These are phyloP conservation scores for Cephalopholis sonnerati DNA, from an alignment of 2,113 vertebrate species.

Conservation along the genomic window DNA sequence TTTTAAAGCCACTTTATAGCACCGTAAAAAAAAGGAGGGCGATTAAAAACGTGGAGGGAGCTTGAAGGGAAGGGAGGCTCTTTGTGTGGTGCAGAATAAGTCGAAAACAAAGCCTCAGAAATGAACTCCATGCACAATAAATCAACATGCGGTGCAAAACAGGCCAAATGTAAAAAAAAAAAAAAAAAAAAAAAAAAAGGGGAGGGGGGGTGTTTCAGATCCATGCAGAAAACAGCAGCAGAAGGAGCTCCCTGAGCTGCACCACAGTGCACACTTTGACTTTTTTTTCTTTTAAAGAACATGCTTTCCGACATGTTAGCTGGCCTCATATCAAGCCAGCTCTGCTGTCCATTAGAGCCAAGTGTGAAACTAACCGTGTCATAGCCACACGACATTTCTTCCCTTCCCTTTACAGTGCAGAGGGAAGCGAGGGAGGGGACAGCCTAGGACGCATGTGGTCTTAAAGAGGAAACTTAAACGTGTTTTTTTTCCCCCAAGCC, in stretches of 20 bases:
- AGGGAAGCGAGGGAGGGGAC: slow-evolving; percentile 18
- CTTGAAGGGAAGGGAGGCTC: slow-evolving; percentile 56
- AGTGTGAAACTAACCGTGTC: slow-evolving; percentile 73
- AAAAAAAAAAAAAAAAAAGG: too few species aligned
- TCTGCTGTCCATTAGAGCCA: slow-evolving; percentile 55
- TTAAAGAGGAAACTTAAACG: slow-evolving; percentile 64
- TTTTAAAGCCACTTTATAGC: slow-evolving; percentile 81
- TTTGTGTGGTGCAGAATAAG: slow-evolving; percentile 62
- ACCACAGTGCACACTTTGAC: not conserved
- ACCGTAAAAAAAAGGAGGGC: slow-evolving; percentile 76
- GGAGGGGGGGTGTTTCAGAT: slow-evolving; percentile 4
- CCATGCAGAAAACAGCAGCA: slow-evolving; percentile 21
- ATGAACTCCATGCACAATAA: slow-evolving; percentile 56
- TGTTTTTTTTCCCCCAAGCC: slow-evolving; percentile 22
- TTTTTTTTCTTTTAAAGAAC: not conserved
- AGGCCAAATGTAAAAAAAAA: not conserved
- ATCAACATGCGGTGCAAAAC: slow-evolving; percentile 41
- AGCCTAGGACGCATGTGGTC: slow-evolving; percentile 56
- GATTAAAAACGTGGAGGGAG: slow-evolving; percentile 71
- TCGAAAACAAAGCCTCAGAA: slow-evolving; percentile 57
- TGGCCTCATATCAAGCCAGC: slow-evolving; percentile 40
- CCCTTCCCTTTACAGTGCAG: slow-evolving; percentile 45
- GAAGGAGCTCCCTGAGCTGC: not conserved
- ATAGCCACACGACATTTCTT: slow-evolving; percentile 64
- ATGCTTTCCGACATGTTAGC: slow-evolving; percentile 61